A percentile compares a stretch with the other conserved stretches of the same genome.
Conservation (phyloP, 1,140 invertebrate species). For the Trichogramma pretiosum region DNA sequence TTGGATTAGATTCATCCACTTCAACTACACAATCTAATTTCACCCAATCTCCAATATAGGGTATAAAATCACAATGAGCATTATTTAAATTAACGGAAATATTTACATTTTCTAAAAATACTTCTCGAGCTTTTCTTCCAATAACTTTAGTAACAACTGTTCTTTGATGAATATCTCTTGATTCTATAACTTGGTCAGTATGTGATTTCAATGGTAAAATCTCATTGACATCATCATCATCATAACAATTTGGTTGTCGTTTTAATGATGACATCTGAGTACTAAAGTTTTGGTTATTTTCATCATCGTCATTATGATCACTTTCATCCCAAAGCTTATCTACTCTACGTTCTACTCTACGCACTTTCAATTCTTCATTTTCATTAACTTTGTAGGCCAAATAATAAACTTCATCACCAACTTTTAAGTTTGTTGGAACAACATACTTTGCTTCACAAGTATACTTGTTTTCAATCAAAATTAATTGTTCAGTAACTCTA, state of each 20-base stretch:
- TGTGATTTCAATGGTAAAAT: neutral
- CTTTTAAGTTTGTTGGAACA: slow-evolving; percentile 17
- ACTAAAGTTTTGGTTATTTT: neutral
- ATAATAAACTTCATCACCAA: slow-evolving; percentile 32
- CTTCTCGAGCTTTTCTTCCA: slow-evolving; percentile 40
- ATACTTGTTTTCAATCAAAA: slow-evolving; percentile 33
- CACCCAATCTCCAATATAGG: slow-evolving; percentile 56
- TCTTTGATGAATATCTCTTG: slow-evolving; percentile 37
- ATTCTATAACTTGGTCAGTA: neutral
- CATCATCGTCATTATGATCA: slow-evolving; percentile 2
- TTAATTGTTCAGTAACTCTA: slow-evolving; percentile 15
- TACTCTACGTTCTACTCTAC: slow-evolving; percentile 27
- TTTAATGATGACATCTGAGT: neutral
- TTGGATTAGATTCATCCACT: slow-evolving; percentile 43
- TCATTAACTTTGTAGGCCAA: slow-evolving; percentile 23
- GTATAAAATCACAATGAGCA: slow-evolving; percentile 45
- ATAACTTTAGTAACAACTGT: slow-evolving; percentile 48
- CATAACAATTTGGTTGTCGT: neutral
- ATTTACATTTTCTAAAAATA: slow-evolving; percentile 44
- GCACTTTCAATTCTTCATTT: slow-evolving; percentile 26
- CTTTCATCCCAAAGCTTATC: slow-evolving; percentile 22
- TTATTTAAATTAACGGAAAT: slow-evolving; percentile 48
- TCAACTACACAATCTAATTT: slow-evolving; percentile 49
- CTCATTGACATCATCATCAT: neutral
- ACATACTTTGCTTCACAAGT: slow-evolving; percentile 24